Percentiles rank a stretch among this genome's conserved stretches.
Conservation (phyloP, 1,140 invertebrate species). For the Formica selysi region DNA sequence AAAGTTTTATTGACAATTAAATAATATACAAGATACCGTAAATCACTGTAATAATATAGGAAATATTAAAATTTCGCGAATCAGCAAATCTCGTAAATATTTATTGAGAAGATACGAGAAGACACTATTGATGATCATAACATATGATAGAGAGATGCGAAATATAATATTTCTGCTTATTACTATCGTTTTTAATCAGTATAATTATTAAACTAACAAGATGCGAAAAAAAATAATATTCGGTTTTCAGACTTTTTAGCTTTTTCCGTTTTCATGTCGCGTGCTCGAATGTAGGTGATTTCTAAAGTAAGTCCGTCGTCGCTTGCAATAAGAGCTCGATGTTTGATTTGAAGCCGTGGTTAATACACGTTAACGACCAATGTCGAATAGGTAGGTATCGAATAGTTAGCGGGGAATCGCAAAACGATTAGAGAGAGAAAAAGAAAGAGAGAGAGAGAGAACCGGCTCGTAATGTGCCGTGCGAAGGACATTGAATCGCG, state of each 20-base stretch:
- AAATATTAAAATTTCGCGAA: not conserved
- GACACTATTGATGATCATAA: not conserved
- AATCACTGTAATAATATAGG: not conserved
- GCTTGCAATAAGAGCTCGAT: slow-evolving; percentile 17
- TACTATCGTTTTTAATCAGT: not conserved
- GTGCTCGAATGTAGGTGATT: slow-evolving; percentile 12
- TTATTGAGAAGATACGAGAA: not conserved
- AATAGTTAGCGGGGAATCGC: not conserved
- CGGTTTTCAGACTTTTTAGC: not conserved
- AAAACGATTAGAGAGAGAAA: not conserved
- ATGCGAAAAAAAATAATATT: not conserved
- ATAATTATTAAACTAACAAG: not conserved
- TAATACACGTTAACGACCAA: not conserved
- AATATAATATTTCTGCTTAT: not conserved
- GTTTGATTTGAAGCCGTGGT: slow-evolving; percentile 15
- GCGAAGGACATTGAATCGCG: not conserved
- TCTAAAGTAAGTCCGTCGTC: not conserved
- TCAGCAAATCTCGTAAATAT: not conserved
- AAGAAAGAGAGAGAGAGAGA: not conserved
- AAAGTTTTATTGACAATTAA: not conserved
- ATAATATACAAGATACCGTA: not conserved
- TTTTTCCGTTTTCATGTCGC: not conserved
- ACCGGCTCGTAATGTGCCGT: not conserved
- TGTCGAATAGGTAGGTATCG: not conserved
- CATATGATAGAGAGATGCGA: not conserved